Percentiles rank a stretch among this genome's conserved stretches.
Evolutionary conservation across 1,140 invertebrate genomes (phyloP).

Genomic region (Aphelenchoides avenae): DNA sequence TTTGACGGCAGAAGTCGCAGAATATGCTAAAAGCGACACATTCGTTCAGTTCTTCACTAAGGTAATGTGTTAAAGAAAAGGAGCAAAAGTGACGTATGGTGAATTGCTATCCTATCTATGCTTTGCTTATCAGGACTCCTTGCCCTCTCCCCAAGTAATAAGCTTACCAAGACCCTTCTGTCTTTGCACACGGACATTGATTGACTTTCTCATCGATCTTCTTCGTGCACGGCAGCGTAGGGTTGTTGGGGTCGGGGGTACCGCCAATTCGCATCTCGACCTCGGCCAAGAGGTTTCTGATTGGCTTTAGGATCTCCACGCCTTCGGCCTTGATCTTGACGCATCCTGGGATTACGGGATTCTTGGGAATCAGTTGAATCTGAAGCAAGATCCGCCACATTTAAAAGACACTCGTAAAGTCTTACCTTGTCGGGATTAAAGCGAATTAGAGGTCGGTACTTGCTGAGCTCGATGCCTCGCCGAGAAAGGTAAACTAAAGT

Average conservation of each 20-base stretch:
- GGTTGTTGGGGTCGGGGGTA: slow-evolving; percentile 56
- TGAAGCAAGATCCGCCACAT: too few species aligned
- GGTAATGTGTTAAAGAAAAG: too few species aligned
- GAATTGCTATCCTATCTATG: too few species aligned
- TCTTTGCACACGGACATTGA: slow-evolving; percentile 58
- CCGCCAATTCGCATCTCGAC: slow-evolving; percentile 59
- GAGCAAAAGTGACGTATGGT: too few species aligned
- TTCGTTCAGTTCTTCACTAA: too few species aligned
- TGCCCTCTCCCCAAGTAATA: too few species aligned
- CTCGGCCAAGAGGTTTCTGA: slow-evolving; percentile 56
- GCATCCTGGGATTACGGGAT: slow-evolving; percentile 58
- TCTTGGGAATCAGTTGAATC: slow-evolving; percentile 58
- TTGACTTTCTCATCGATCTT: slow-evolving; percentile 59
- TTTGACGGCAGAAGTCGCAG: slow-evolving; percentile 59
- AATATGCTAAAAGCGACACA: slow-evolving; percentile 46
- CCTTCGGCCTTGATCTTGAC: slow-evolving; percentile 59
- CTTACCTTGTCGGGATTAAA: slow-evolving; percentile 60
- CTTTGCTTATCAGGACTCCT: too few species aligned
- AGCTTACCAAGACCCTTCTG: slow-evolving; percentile 54
- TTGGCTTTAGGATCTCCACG: slow-evolving; percentile 54
- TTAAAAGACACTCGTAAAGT: too few species aligned
- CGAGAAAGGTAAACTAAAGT: slow-evolving; percentile 55
- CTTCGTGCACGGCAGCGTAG: slow-evolving; percentile 56
- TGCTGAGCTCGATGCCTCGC: slow-evolving; percentile 55
- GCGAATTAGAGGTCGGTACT: slow-evolving; percentile 55